Conservation (phyloP, 2,888 invertebrate species). For the Antitype chi region DNA sequence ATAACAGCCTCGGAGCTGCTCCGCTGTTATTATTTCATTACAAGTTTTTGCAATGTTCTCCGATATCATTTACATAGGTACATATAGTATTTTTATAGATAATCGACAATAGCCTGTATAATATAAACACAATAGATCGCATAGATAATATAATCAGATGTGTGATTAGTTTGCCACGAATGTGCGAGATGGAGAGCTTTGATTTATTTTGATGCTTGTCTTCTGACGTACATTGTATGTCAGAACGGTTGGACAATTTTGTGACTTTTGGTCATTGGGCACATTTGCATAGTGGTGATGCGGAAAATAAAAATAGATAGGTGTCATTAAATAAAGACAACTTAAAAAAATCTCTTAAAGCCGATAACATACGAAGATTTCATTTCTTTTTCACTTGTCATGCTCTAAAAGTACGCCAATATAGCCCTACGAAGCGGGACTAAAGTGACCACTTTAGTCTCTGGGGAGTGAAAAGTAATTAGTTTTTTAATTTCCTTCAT, state of each 20-base stretch:
- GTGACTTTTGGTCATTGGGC: no score
- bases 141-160: slow-evolving; percentile 3
- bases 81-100: slow-evolving; percentile 33
- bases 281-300: not conserved
- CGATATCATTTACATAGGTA: slow-evolving; percentile 44
- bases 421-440: no score
- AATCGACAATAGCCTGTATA: slow-evolving; percentile 19
- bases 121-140: slow-evolving; percentile 16
- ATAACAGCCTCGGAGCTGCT: slow-evolving; percentile 47
- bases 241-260: not conserved
- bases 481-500: no score
- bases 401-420: no score
- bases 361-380: no score
- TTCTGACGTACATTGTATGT: not conserved
- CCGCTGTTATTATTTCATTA: slow-evolving; percentile 65
- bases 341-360: no score
- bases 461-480: no score
- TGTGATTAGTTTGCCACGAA: slow-evolving; percentile 13
- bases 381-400: not conserved
- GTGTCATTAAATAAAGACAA: not conserved
- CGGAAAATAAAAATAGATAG: not conserved
- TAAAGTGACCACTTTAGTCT: no score
- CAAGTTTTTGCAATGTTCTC: slow-evolving; percentile 55
- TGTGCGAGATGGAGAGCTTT: slow-evolving; percentile 4
- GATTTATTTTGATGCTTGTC: not conserved